Evolutionary conservation across 2,888 invertebrate species (phyloP).

Genomic region (Aleiodes alternator): DNA sequence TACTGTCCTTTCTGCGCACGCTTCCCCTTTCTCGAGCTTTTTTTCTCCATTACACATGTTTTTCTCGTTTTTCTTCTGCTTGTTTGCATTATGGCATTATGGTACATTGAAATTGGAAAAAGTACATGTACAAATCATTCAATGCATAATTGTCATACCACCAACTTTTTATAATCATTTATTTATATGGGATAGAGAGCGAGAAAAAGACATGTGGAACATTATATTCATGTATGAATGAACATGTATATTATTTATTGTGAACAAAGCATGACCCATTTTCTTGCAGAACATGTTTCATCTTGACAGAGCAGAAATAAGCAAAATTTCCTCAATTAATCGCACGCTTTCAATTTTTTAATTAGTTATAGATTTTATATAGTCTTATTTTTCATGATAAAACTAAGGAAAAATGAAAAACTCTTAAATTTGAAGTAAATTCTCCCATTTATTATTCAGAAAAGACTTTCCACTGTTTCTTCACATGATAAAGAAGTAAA

Average conservation of each 20-base stretch:
- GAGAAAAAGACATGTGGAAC: background rate
- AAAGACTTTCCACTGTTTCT: slow-evolving; percentile 4
- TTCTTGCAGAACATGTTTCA: slow-evolving; percentile 53
- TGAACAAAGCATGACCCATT: slow-evolving; percentile 68
- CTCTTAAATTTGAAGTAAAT: background rate
- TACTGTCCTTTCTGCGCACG: slow-evolving; percentile 35
- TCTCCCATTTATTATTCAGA: slow-evolving; percentile 2
- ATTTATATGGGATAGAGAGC: no score
- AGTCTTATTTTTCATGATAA: background rate
- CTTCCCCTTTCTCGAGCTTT: background rate
- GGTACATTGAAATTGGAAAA: no score
- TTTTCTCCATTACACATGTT: background rate
- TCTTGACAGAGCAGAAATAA: slow-evolving; percentile 49
- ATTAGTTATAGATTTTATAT: slow-evolving; percentile 5
- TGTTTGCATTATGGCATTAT: no score
- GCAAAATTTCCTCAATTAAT: slow-evolving; percentile 6
- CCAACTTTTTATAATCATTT: no score
- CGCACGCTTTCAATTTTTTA: slow-evolving; percentile 13
- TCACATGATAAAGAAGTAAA: slow-evolving; percentile 3
- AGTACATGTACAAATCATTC: no score
- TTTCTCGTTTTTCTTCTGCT: background rate
- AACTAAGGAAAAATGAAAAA: no score
- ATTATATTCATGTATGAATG: background rate
- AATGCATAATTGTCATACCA: no score
- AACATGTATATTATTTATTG: slow-evolving; percentile 38